These are phyloP conservation scores for Urophycis tenuis DNA, from an alignment of 2,797 vertebrate genomes.

Conservation along the genomic window DNA sequence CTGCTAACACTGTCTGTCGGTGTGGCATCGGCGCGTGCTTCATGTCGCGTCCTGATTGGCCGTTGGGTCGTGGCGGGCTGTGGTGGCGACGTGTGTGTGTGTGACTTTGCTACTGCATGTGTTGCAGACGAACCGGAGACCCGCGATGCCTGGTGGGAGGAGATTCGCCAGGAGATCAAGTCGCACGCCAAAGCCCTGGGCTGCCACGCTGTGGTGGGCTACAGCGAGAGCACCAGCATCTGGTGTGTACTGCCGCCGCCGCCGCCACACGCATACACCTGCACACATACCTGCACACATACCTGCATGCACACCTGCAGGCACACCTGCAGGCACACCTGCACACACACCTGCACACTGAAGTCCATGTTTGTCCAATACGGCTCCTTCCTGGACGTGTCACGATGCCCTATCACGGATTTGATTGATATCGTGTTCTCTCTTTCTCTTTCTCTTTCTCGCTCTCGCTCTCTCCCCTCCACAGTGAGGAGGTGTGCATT, in stretches of 20 bases:
- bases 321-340: background rate
- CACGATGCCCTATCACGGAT: background rate
- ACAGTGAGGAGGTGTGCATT: constrained; percentile 97
- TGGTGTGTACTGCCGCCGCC: constrained; percentile 77
- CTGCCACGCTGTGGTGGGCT: constrained; percentile 96
- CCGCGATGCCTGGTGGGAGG: constrained; percentile 98
- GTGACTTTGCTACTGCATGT: constrained; percentile 50
- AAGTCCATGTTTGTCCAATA: background rate
- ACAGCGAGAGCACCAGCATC: constrained; percentile 98
- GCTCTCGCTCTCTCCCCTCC: constrained; percentile 25
- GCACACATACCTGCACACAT: background rate
- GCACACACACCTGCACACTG: background rate
- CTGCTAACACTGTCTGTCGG: background rate
- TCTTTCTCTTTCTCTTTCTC: constrained; percentile 6
- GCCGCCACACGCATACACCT: background rate
- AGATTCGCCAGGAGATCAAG: constrained; percentile 99
- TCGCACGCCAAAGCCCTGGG: constrained; percentile 97
- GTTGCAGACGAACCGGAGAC: constrained; percentile 99
- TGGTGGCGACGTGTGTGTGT: constrained; percentile 9
- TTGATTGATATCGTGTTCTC: background rate
- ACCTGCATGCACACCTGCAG: background rate
- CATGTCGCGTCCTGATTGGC: background rate
- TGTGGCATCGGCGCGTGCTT: background rate
- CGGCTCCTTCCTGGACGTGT: background rate
- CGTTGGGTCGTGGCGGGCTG: background rate